These are phyloP conservation scores for Zaprionus vittiger DNA, from an alignment of 1,140 invertebrate species.

Conservation along the genomic window DNA sequence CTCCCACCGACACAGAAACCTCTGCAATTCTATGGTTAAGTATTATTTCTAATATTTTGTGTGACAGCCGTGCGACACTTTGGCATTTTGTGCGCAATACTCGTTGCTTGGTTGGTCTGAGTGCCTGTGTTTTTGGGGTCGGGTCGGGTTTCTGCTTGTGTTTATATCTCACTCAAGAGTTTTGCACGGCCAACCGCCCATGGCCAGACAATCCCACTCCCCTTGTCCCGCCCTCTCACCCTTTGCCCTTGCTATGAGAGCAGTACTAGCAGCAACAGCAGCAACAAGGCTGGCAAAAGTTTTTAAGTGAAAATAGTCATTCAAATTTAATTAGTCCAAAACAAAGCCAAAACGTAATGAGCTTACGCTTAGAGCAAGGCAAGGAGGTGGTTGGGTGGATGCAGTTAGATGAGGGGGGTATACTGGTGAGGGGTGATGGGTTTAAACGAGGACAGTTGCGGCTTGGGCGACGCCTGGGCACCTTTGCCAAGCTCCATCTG, in stretches of 20 bases:
- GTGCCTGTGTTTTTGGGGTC: slow-evolving; percentile 31
- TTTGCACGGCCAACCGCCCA: slow-evolving; percentile 43
- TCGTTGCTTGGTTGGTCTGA: slow-evolving; percentile 6
- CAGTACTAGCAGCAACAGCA: slow-evolving; percentile 27
- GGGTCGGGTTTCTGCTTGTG: slow-evolving; percentile 37
- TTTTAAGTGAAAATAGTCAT: slow-evolving; percentile 83
- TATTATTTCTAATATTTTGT: slow-evolving; percentile 83
- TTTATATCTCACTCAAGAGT: slow-evolving; percentile 80
- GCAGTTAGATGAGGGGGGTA: not conserved
- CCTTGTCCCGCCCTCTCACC: not conserved
- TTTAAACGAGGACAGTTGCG: not conserved
- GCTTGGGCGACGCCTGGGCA: slow-evolving; percentile 25
- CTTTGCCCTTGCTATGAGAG: not conserved
- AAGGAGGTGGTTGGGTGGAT: not conserved
- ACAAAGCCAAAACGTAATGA: slow-evolving; percentile 82
- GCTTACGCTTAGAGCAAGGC: slow-evolving; percentile 67
- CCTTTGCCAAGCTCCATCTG: slow-evolving; percentile 67
- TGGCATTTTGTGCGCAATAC: slow-evolving; percentile 58
- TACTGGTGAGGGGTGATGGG: slow-evolving; percentile 1
- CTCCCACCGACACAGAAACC: slow-evolving; percentile 47
- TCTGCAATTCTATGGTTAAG: slow-evolving; percentile 81
- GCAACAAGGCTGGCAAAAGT: slow-evolving; percentile 62
- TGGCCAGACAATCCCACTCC: slow-evolving; percentile 40
- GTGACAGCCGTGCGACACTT: slow-evolving; percentile 79
- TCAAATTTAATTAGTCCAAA: slow-evolving; percentile 83